A percentile compares a stretch with the other conserved stretches of the same genome.
Conservation (phyloP, 64 coral and sea anemone species). For the Montipora capricornis region DNA sequence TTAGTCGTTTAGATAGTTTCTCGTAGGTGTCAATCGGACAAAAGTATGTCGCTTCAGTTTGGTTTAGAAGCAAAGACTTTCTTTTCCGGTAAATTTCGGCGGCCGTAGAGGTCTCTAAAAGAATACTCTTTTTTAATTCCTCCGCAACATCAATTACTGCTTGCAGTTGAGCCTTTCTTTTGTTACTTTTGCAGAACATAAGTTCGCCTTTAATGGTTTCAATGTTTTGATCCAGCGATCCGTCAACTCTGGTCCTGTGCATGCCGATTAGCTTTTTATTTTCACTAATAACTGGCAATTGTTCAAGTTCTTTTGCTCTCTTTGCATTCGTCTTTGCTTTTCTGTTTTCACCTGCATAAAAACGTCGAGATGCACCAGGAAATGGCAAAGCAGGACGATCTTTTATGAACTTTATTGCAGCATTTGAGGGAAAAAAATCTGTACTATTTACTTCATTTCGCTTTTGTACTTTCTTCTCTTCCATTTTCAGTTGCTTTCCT, state of each 20-base stretch:
- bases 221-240: conserved; percentile 7
- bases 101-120: conserved; percentile 28
- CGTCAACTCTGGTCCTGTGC: conserved; percentile 3
- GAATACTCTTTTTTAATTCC: conserved; percentile 42
- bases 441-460: neutral
- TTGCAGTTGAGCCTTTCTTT: neutral
- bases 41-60: neutral
- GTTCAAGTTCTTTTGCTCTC: neutral
- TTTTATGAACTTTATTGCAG: neutral
- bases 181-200: neutral
- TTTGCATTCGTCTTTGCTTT: conserved; percentile 5
- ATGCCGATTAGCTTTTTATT: neutral
- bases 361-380: neutral
- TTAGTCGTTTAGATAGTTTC: conserved; percentile 15
- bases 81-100: neutral
- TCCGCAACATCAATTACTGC: conserved; percentile 34
- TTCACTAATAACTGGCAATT: neutral
- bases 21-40: conserved; percentile 35
- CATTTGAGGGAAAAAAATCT: neutral
- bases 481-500: neutral
- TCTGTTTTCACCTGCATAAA: conserved; percentile 20
- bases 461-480: neutral
- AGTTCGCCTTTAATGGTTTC: neutral
- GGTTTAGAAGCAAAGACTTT: neutral
- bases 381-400: conserved; percentile 39